A percentile compares a stretch with the other conserved stretches of the same genome.
These are phyloP conservation scores for Phainopepla nitens DNA, from an alignment of 2,113 vertebrate genomes.

Conservation along the genomic window DNA sequence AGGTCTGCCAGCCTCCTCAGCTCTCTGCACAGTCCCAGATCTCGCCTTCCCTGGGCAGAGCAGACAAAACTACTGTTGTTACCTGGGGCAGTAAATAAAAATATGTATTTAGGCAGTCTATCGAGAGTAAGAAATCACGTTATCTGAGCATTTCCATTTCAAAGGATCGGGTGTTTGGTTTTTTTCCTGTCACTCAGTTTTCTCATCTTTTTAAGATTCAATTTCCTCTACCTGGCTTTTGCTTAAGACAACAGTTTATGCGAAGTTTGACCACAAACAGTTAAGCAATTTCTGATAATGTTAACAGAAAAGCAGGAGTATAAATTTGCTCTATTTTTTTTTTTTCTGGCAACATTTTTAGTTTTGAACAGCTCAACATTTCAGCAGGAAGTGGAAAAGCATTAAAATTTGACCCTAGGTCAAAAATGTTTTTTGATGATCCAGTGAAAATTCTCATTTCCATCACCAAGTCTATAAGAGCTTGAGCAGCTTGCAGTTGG, in stretches of 20 bases:
- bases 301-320: neutral
- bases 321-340: neutral
- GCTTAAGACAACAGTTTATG: neutral
- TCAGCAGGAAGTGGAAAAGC: slow-evolving; percentile 16
- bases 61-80: neutral
- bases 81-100: neutral
- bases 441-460: neutral
- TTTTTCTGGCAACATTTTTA: neutral
- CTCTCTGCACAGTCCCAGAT: neutral
- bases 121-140: neutral
- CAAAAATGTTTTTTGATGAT: neutral
- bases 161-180: neutral
- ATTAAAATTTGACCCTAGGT: slow-evolving; percentile 6
- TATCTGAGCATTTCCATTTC: neutral
- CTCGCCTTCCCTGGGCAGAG: neutral
- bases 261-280: neutral
- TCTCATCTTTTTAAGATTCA: neutral
- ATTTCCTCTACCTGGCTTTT: neutral
- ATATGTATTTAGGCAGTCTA: neutral
- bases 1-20: neutral
- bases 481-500: neutral
- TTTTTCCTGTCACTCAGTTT: neutral
- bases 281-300: neutral
- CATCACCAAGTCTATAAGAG: neutral
- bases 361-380: slow-evolving; percentile 11